Evolutionary conservation across 2,113 vertebrate species (phyloP).

Genomic region (Picathartes gymnocephalus): DNA sequence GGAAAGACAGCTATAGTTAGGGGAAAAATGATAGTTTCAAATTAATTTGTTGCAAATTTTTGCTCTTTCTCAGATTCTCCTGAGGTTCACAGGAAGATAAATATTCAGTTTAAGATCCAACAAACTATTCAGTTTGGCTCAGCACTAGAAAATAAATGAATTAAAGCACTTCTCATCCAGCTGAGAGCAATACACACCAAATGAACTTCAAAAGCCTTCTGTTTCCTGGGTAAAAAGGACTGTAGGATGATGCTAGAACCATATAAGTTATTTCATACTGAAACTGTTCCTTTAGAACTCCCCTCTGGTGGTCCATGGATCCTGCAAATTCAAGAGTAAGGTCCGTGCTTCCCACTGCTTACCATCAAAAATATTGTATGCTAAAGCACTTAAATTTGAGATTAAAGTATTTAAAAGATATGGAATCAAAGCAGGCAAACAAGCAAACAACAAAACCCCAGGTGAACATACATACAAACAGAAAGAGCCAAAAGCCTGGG

Average conservation of each 20-base stretch:
- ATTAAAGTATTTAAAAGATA: not conserved
- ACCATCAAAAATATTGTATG: not conserved
- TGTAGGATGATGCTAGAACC: not conserved
- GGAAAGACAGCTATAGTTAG: not conserved
- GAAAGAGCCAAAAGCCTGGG: not conserved
- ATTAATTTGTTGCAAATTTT: not conserved
- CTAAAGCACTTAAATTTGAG: not conserved
- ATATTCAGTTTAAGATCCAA: not conserved
- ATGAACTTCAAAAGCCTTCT: not conserved
- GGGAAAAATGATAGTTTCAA: not conserved
- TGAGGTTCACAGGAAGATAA: not conserved
- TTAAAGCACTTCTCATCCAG: not conserved
- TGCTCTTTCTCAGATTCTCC: not conserved
- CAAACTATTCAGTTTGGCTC: not conserved
- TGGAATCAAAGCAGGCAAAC: not conserved
- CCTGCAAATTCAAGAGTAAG: not conserved
- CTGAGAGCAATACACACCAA: not conserved
- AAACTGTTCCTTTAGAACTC: not conserved
- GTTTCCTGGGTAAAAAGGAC: not conserved
- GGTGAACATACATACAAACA: not conserved
- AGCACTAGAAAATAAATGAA: not conserved
- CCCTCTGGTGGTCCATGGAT: not conserved
- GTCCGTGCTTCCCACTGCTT: not conserved
- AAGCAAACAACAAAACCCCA: not conserved
- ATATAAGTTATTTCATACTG: not conserved